phyloP scores from a whole-genome alignment of 1,140 invertebrate species.

The Anastrepha obliqua region DNA sequence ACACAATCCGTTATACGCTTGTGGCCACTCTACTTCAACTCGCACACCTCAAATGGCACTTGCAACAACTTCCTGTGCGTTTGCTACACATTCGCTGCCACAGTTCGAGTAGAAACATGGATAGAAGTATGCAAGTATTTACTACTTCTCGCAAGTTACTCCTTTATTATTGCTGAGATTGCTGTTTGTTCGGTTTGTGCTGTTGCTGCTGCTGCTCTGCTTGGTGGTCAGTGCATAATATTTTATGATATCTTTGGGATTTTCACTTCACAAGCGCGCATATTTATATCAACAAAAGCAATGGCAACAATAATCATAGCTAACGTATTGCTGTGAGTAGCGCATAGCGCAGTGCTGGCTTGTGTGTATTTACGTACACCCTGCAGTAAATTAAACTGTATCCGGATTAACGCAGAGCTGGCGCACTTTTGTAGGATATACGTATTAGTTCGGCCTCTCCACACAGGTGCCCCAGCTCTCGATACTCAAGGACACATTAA shows the following conservation, averaged over 20 bases:
- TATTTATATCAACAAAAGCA: slow-evolving; percentile 45
- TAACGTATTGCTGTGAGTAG: background rate
- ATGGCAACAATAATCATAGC: slow-evolving; percentile 40
- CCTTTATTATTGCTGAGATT: slow-evolving; percentile 49
- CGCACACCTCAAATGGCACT: slow-evolving; percentile 32
- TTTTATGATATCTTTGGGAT: slow-evolving; percentile 51
- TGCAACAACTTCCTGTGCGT: slow-evolving; percentile 24
- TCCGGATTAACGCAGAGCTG: background rate
- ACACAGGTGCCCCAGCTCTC: too few relatives aligned
- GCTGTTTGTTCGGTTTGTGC: background rate
- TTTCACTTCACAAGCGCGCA: slow-evolving; percentile 38
- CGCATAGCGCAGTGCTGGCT: background rate
- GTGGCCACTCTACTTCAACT: background rate
- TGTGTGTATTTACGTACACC: background rate
- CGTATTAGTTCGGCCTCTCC: too few relatives aligned
- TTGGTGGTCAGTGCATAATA: slow-evolving; percentile 52
- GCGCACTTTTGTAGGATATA: too few relatives aligned
- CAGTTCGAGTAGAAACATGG: background rate
- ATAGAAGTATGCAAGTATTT: slow-evolving; percentile 19
- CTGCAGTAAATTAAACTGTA: background rate
- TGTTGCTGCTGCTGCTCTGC: slow-evolving; percentile 19
- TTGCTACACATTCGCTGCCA: background rate
- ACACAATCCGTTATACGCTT: slow-evolving; percentile 2
- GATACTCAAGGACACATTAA: too few relatives aligned
- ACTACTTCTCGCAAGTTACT: slow-evolving; percentile 20